Evolutionary conservation across 2,797 vertebrate species (phyloP), one percentile per base, ranked within the genome.

Genomic region (Odontamblyopus lacepedii): DNA sequence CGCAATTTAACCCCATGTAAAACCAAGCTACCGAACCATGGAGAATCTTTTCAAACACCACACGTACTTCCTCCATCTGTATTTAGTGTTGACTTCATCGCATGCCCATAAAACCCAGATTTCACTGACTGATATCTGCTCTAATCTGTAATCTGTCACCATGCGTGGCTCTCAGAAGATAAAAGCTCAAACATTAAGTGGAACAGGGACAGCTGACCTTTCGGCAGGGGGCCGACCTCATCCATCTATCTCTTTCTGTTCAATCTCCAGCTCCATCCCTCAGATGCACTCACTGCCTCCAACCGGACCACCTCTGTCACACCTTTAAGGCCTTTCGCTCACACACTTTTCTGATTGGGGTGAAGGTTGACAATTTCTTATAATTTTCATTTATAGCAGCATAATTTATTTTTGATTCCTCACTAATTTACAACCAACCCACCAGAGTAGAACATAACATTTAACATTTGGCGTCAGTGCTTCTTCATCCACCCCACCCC

Each of bases 101-200:
- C 30, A 15, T 7, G 4, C 23, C n/a, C 29, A 38, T 13, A 57
- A 35, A 68, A 56, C 9, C 30, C 30, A 11, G 53, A 35, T 23
- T 69, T 57, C 70, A 76, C 56, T 78, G 71, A 80, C 68, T 72
- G 78, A 82, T 78, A 79, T 67, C 66, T 57, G 55, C 51, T 23
- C 55, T 70, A 85, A 84, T 78, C 18, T 8, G 9, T 66, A 50
- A 79, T 75, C 68, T 72, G 64, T 78, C 78, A 79, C 35, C 7
- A 5, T 64, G 13, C n/a, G 53, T 69, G 51, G 75, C 71, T 73
- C 70, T 71, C 32, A 26, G 53, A 68, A 74, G 74, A 83, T 81
- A 73, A 78, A 76, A 80, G 75, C 65, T 82, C 71, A 82, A 83
- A 84, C 75, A 82, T 78, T 77, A 83, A 81, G 67, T 81, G 74